Conservation (phyloP, 2,797 vertebrate genomes). For the Sebastes taczanowskii region DNA sequence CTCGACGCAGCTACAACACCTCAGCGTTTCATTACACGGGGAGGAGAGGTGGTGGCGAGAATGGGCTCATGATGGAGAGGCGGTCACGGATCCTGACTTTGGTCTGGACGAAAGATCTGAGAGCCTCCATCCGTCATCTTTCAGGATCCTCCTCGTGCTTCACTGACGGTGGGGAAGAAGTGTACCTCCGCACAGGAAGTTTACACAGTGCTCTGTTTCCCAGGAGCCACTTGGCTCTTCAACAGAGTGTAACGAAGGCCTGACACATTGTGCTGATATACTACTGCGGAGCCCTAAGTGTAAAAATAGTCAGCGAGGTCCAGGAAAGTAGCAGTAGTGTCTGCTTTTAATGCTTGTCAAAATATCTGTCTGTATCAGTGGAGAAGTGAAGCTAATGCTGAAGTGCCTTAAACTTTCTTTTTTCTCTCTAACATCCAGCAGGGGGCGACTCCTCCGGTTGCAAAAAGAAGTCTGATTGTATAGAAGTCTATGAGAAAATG, state of each 20-base stretch:
- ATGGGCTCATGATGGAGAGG: slow-evolving; percentile 50
- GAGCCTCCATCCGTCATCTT: slow-evolving; percentile 58
- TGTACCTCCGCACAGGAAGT: slow-evolving; percentile 60
- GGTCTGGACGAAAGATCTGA: slow-evolving; percentile 53
- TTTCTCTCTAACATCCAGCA: too few relatives aligned
- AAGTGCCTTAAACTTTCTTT: too few relatives aligned
- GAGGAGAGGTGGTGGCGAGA: slow-evolving; percentile 28
- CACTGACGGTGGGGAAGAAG: slow-evolving; percentile 59
- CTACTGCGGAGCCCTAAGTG: slow-evolving; percentile 31
- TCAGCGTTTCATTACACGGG: slow-evolving; percentile 51
- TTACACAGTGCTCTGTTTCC: slow-evolving; percentile 49
- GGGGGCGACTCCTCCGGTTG: too few relatives aligned
- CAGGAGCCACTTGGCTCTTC: slow-evolving; percentile 54
- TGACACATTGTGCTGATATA: slow-evolving; percentile 56
- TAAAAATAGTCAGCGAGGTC: slow-evolving; percentile 22
- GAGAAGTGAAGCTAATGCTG: too few relatives aligned
- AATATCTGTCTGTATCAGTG: background rate
- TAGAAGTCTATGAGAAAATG: too few relatives aligned
- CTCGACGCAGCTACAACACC: slow-evolving; percentile 32
- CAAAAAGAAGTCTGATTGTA: too few relatives aligned
- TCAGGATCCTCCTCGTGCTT: slow-evolving; percentile 57
- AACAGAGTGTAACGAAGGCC: slow-evolving; percentile 42
- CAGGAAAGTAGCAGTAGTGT: background rate
- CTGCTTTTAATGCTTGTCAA: background rate
- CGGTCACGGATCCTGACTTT: slow-evolving; percentile 55